These are phyloP conservation scores for Tholera decimalis DNA, from an alignment of 2,888 invertebrate genomes.

Conservation along the genomic window DNA sequence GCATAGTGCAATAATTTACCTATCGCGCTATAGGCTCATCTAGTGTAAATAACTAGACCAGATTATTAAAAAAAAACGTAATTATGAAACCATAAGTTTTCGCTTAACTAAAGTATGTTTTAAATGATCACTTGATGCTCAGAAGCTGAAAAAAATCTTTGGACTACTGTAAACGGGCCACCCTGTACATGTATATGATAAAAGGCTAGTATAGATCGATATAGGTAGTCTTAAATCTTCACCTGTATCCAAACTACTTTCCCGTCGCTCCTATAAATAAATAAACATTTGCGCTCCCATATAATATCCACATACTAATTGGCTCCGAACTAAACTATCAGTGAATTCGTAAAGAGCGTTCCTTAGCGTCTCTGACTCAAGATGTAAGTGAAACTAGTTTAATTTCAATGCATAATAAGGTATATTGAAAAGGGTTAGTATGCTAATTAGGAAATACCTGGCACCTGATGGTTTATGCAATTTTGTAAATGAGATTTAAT, in stretches of 20 bases:
- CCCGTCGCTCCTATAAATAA: constrained; percentile 7
- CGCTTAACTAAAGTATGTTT: too few species aligned
- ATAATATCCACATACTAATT: constrained; percentile 39
- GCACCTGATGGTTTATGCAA: constrained; percentile 45
- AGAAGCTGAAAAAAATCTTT: too few species aligned
- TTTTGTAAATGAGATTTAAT: constrained; percentile 20
- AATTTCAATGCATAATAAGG: constrained; percentile 57
- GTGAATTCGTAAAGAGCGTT: constrained; percentile 34
- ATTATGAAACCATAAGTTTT: too few species aligned
- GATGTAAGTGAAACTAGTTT: constrained; percentile 45
- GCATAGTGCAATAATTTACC: too few species aligned
- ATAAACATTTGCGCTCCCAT: constrained; percentile 23
- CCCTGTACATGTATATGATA: too few species aligned
- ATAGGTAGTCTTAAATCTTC: too few species aligned
- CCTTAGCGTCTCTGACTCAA: constrained; percentile 21
- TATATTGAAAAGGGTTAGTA: constrained; percentile 56
- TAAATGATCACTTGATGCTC: too few species aligned
- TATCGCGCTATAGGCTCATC: too few species aligned
- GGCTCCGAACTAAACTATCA: constrained; percentile 3
- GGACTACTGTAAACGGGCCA: too few species aligned
- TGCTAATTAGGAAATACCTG: constrained; percentile 41
- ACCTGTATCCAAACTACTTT: constrained; percentile 27
- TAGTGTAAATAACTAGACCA: too few species aligned
- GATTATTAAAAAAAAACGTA: too few species aligned
- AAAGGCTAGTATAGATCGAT: too few species aligned